A percentile compares a stretch with the other conserved stretches of the same genome.
phyloP scores from a whole-genome alignment of 1,140 invertebrate genomes.

The Bicyclus anynana region DNA sequence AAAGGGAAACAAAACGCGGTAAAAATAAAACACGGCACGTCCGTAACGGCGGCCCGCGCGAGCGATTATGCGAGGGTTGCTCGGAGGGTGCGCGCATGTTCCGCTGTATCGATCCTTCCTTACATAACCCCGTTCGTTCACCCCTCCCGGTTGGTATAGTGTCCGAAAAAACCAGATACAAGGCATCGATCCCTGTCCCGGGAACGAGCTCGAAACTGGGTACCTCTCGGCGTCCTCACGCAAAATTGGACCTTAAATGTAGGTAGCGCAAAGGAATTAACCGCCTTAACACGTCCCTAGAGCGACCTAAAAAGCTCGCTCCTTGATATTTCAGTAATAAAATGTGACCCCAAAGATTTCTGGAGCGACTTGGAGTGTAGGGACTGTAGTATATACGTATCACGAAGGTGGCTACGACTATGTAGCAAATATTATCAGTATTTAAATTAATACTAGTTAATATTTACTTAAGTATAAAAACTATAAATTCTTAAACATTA shows the following conservation, averaged over 20 bases:
- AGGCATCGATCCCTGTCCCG: slow-evolving; percentile 62
- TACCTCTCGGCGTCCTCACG: slow-evolving; percentile 26
- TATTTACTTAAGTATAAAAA: too few species aligned
- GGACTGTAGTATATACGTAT: slow-evolving; percentile 1
- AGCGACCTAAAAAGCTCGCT: slow-evolving; percentile 46
- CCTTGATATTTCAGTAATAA: slow-evolving; percentile 41
- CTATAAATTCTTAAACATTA: too few species aligned
- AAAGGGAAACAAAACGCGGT: slow-evolving; percentile 76
- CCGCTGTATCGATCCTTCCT: slow-evolving; percentile 59
- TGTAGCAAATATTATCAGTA: not conserved
- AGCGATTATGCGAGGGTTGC: slow-evolving; percentile 50
- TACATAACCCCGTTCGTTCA: slow-evolving; percentile 74
- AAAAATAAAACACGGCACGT: slow-evolving; percentile 67
- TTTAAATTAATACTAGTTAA: not conserved
- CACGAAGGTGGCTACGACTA: too few species aligned
- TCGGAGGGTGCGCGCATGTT: slow-evolving; percentile 49
- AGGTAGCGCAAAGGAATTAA: slow-evolving; percentile 21
- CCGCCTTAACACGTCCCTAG: slow-evolving; percentile 24
- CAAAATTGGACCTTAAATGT: slow-evolving; percentile 30
- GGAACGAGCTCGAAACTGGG: slow-evolving; percentile 47
- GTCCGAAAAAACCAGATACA: slow-evolving; percentile 75
- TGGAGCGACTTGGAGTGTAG: slow-evolving; percentile 28
- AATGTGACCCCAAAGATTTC: slow-evolving; percentile 42
- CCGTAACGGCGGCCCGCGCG: slow-evolving; percentile 60
- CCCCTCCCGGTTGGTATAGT: slow-evolving; percentile 70